Percentiles rank a stretch among this genome's conserved stretches.
Conservation (phyloP, 1,140 invertebrate genomes). For the Neelides sp. region DNA sequence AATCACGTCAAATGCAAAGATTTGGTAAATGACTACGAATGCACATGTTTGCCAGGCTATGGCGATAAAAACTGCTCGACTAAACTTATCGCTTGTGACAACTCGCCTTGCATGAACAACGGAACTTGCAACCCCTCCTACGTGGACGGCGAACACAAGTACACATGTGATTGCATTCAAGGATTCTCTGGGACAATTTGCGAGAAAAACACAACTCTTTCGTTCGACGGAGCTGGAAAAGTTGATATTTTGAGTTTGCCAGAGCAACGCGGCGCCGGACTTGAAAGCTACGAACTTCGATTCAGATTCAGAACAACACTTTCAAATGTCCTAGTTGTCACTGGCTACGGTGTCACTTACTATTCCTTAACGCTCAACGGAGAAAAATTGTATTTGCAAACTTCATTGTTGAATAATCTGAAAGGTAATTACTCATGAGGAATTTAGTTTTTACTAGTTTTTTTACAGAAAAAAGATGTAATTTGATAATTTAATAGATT, state of each 20-base stretch:
- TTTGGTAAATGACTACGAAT: conserved; percentile 49
- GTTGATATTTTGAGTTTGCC: conserved; percentile 31
- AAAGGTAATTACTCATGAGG: too few species aligned
- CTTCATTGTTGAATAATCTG: conserved; percentile 70
- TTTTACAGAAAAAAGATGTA: too few species aligned
- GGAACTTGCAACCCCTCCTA: conserved; percentile 72
- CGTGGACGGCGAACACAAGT: conserved; percentile 60
- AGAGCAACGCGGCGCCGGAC: conserved; percentile 48
- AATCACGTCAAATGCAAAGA: conserved; percentile 80
- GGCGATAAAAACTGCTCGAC: conserved; percentile 89
- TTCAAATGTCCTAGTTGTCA: conserved; percentile 66
- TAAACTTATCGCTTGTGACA: conserved; percentile 55
- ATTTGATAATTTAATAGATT: too few species aligned
- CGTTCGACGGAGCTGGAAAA: conserved; percentile 61
- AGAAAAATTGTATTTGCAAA: conserved; percentile 70
- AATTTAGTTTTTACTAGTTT: too few species aligned
- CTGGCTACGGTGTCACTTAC: conserved; percentile 65
- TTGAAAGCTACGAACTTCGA: conserved; percentile 74
- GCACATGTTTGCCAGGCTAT: conserved; percentile 60
- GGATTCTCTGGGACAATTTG: conserved; percentile 45
- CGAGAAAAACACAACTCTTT: conserved; percentile 59
- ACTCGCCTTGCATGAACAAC: conserved; percentile 61
- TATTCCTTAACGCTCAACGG: conserved; percentile 67
- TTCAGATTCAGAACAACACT: conserved; percentile 83
- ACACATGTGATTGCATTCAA: conserved; percentile 69